Percentiles rank a stretch among this genome's conserved stretches.
These are phyloP conservation scores for Epinotia nisella DNA, from an alignment of 2,888 invertebrate species.

Conservation along the genomic window DNA sequence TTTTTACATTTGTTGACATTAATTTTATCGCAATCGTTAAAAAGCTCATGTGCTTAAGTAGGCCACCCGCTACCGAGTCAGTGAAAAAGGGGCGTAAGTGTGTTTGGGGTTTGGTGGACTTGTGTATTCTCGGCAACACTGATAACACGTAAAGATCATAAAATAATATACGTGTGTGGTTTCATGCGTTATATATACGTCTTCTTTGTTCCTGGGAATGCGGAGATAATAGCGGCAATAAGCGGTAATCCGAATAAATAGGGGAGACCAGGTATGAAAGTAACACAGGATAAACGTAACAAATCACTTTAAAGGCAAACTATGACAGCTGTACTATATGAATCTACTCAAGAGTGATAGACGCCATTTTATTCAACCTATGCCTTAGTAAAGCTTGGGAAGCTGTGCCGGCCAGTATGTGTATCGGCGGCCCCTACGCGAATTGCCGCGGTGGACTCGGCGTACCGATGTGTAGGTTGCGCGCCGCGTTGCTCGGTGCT, in stretches of 20 bases:
- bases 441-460: too few species aligned
- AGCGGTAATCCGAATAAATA: too few species aligned
- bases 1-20: not conserved
- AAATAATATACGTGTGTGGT: not conserved
- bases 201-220: not conserved
- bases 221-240: slow-evolving; percentile 14
- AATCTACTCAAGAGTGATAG: too few species aligned
- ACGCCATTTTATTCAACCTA: too few species aligned
- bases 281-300: too few species aligned
- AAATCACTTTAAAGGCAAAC: too few species aligned
- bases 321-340: too few species aligned
- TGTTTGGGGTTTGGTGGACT: not conserved
- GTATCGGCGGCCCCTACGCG: too few species aligned
- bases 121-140: not conserved
- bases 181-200: not conserved
- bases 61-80: not conserved
- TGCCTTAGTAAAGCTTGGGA: too few species aligned
- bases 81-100: not conserved
- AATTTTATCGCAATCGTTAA: not conserved
- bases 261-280: too few species aligned
- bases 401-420: too few species aligned
- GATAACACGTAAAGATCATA: not conserved
- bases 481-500: not conserved
- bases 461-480: too few species aligned
- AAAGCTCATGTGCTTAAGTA: not conserved